Evolutionary conservation across 1,140 invertebrate genomes (phyloP).

Genomic region (Cotesia typhae): DNA sequence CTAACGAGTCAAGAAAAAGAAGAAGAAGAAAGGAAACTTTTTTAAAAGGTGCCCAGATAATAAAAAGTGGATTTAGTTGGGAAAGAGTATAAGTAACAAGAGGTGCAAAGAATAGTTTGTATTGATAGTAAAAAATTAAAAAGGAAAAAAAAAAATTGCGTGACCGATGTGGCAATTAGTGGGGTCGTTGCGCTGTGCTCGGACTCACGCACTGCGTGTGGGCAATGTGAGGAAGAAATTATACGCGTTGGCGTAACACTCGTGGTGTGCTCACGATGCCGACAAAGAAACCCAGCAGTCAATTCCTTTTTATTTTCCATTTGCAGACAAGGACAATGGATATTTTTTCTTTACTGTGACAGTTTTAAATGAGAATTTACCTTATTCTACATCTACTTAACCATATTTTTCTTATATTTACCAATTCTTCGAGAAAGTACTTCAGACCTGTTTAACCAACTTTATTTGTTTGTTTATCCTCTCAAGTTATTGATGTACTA

Average conservation of each 20-base stretch:
- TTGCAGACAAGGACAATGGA: conserved; percentile 11
- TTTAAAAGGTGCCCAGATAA: neutral
- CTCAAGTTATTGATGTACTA: conserved; percentile 10
- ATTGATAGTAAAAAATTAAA: conserved; percentile 18
- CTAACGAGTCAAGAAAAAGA: no score
- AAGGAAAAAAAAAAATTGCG: conserved; percentile 37
- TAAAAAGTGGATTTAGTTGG: neutral
- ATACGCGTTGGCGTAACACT: conserved; percentile 42
- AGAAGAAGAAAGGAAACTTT: neutral
- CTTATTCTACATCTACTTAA: conserved; percentile 11
- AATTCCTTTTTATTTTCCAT: conserved; percentile 14
- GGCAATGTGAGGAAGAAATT: conserved; percentile 35
- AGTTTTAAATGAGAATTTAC: conserved; percentile 4
- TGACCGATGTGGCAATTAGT: conserved; percentile 53
- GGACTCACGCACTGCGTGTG: conserved; percentile 11
- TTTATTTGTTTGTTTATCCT: conserved; percentile 4
- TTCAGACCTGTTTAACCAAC: neutral
- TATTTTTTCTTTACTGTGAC: conserved; percentile 20
- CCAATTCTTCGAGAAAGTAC: conserved; percentile 4
- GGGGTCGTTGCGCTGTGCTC: conserved; percentile 36
- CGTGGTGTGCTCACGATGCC: conserved; percentile 20
- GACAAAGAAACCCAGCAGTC: conserved; percentile 30
- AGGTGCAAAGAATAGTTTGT: conserved; percentile 2
- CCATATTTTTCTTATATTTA: no score
- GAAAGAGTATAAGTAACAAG: neutral